phyloP scores from a whole-genome alignment of 2,888 invertebrate species.

The Coecobrya sp. region DNA sequence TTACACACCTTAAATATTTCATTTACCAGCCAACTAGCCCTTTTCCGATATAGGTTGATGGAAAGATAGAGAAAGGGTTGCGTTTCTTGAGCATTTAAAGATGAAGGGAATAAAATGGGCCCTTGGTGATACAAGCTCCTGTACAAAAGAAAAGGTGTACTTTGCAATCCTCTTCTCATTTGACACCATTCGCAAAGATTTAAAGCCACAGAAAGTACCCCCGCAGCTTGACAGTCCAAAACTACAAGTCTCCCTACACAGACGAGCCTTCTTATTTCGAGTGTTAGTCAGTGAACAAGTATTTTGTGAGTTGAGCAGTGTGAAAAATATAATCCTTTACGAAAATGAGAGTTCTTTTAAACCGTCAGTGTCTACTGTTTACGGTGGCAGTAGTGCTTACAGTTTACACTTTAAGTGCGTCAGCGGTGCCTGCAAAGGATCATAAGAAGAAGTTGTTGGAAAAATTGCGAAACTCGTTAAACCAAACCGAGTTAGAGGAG shows the following conservation, averaged over 20 bases:
- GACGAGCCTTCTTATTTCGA: slow-evolving; percentile 43
- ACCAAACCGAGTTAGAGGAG: slow-evolving; percentile 70
- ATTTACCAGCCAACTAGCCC: too few species aligned
- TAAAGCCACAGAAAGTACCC: slow-evolving; percentile 76
- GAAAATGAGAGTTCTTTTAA: slow-evolving; percentile 64
- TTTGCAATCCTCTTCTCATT: neutral
- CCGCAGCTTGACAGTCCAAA: slow-evolving; percentile 71
- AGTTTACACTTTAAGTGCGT: slow-evolving; percentile 67
- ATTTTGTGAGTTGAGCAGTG: slow-evolving; percentile 41
- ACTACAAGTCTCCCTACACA: slow-evolving; percentile 67
- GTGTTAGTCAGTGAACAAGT: slow-evolving; percentile 14
- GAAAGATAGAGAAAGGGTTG: slow-evolving; percentile 18
- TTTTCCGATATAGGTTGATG: slow-evolving; percentile 30
- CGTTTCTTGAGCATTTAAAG: slow-evolving; percentile 4
- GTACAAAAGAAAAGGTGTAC: slow-evolving; percentile 43
- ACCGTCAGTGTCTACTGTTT: slow-evolving; percentile 60
- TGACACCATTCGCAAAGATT: slow-evolving; percentile 78
- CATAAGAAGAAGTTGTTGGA: slow-evolving; percentile 81
- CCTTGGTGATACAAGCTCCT: neutral
- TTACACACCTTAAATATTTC: neutral
- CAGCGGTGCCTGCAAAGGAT: slow-evolving; percentile 75
- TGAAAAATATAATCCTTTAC: slow-evolving; percentile 5
- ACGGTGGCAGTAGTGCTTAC: slow-evolving; percentile 64
- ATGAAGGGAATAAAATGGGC: slow-evolving; percentile 22
- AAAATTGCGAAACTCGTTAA: slow-evolving; percentile 76